Percentiles rank a stretch among this genome's conserved stretches.
These are phyloP conservation scores for Cyprinodon tularosa DNA, from an alignment of 2,113 vertebrate genomes.

Conservation along the genomic window DNA sequence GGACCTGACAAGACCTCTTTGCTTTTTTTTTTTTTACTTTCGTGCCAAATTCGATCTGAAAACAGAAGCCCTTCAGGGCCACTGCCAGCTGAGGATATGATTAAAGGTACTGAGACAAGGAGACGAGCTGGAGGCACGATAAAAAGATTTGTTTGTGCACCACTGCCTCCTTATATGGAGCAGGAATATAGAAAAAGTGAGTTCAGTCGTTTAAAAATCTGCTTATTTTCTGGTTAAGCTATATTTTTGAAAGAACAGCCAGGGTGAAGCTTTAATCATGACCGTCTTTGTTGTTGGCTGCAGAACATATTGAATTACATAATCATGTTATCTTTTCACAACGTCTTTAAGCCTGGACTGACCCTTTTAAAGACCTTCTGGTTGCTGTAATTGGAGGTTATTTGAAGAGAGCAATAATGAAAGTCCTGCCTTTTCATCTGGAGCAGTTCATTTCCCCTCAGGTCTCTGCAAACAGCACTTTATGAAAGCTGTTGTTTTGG, in stretches of 20 bases:
- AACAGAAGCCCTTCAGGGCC: slow-evolving; percentile 1
- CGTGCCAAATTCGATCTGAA: slow-evolving; percentile 3
- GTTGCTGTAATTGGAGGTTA: slow-evolving; percentile 33
- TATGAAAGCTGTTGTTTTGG: slow-evolving; percentile 40
- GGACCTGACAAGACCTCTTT: slow-evolving; percentile 2
- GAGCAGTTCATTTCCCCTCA: slow-evolving; percentile 51
- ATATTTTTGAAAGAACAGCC: slow-evolving; percentile 20
- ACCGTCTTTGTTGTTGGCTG: slow-evolving; percentile 42
- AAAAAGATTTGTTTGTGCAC: slow-evolving; percentile 5
- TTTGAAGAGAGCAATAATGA: slow-evolving; percentile 62
- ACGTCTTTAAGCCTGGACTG: slow-evolving; percentile 26
- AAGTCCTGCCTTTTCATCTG: slow-evolving; percentile 56
- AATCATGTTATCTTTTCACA: slow-evolving; percentile 52
- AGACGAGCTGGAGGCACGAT: slow-evolving; percentile 4
- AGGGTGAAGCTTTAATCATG: slow-evolving; percentile 24
- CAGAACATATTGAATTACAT: slow-evolving; percentile 52
- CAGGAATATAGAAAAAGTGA: slow-evolving; percentile 25
- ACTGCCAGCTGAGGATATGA: slow-evolving; percentile 12
- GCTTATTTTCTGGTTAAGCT: slow-evolving; percentile 54
- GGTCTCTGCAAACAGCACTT: slow-evolving; percentile 43
- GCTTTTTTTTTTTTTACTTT: background rate
- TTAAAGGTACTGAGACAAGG: slow-evolving; percentile 19
- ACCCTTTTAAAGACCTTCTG: slow-evolving; percentile 33
- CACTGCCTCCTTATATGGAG: slow-evolving; percentile 5
- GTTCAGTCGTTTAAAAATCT: slow-evolving; percentile 44